phyloP scores from a whole-genome alignment of 2,888 invertebrate genomes.

The Prenolepis imparis region DNA sequence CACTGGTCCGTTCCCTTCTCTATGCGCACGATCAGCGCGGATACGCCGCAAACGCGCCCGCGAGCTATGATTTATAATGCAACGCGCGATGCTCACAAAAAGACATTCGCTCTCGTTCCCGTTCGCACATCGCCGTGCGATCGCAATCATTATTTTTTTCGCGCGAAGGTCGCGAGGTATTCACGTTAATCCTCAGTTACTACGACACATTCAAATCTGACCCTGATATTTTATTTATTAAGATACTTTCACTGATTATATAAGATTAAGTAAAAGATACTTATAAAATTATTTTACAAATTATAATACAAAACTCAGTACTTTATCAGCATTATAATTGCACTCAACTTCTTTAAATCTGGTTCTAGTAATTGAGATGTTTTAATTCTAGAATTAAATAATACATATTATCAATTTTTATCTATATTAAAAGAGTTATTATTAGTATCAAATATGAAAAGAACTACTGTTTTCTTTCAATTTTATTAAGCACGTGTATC shows the following conservation, averaged over 20 bases:
- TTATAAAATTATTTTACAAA: not conserved
- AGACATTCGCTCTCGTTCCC: conserved; percentile 63
- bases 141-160: conserved; percentile 21
- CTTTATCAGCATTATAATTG: not conserved
- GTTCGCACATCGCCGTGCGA: conserved; percentile 56
- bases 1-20: conserved; percentile 61
- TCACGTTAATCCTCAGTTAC: conserved; percentile 11
- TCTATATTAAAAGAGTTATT: not conserved
- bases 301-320: not conserved
- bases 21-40: conserved; percentile 67
- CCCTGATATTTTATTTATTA: conserved; percentile 18
- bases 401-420: not conserved
- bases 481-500: not conserved
- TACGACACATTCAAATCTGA: conserved; percentile 8
- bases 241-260: conserved; percentile 7
- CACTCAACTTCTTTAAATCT: not conserved
- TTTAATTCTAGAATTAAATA: not conserved
- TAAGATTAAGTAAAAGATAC: not conserved
- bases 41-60: conserved; percentile 59
- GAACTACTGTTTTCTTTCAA: not conserved
- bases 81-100: conserved; percentile 60
- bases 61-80: conserved; percentile 70
- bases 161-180: not conserved
- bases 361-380: not conserved
- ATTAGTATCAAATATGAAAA: not conserved